phyloP scores from a whole-genome alignment of 2,797 vertebrate genomes.

The Clarias laeviceps region DNA sequence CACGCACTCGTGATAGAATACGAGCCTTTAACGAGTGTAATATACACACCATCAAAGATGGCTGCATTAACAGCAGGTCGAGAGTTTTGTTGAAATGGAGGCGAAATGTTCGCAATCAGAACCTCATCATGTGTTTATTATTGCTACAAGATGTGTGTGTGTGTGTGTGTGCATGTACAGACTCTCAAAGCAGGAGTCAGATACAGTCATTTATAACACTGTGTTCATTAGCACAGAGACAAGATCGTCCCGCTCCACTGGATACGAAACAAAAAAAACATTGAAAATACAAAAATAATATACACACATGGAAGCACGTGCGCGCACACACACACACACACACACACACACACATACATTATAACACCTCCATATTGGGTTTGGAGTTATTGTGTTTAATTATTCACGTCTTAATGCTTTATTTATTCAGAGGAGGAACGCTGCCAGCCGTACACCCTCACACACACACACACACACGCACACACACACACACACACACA shows the following conservation, averaged over 20 bases:
- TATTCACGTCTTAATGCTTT: not conserved
- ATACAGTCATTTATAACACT: not conserved
- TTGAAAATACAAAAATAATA: not conserved
- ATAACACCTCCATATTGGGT: not conserved
- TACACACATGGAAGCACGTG: not conserved
- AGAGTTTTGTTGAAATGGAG: not conserved
- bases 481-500: no score
- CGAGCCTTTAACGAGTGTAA: not conserved
- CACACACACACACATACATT: not conserved
- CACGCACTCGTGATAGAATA: not conserved
- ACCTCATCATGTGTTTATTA: not conserved
- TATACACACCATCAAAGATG: not conserved
- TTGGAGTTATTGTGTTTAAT: not conserved
- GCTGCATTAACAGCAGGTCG: no score
- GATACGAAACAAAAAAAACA: not conserved
- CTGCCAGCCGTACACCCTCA: not conserved
- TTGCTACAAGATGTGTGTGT: not conserved
- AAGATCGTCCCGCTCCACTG: not conserved
- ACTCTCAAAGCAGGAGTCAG: not conserved
- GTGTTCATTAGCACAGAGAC: slow-evolving; percentile 1
- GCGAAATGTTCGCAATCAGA: not conserved
- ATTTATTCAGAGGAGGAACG: not conserved
- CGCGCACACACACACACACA: not conserved
- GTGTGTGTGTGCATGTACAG: not conserved
- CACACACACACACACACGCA: not conserved